Evolutionary conservation across 2,113 vertebrate genomes (phyloP).

Genomic region (Scomber colias): DNA sequence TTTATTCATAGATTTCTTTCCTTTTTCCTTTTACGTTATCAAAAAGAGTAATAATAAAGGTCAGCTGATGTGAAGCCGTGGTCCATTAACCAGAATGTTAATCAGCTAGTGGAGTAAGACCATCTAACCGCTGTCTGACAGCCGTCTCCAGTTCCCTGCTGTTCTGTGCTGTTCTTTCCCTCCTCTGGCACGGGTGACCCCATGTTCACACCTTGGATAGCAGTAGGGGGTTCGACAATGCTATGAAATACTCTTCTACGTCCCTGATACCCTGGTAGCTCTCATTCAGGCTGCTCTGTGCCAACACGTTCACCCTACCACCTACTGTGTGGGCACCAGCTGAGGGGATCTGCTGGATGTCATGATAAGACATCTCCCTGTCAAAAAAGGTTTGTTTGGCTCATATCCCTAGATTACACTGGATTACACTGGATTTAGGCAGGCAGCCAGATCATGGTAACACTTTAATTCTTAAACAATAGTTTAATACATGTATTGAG

Average conservation of each 20-base stretch:
- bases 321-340: slow-evolving; percentile 66
- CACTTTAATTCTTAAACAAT: slow-evolving; percentile 12
- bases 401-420: slow-evolving; percentile 44
- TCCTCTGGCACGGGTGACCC: slow-evolving; percentile 68
- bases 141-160: slow-evolving; percentile 80
- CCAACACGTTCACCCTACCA: slow-evolving; percentile 63
- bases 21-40: too few species aligned
- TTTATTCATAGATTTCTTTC: too few species aligned
- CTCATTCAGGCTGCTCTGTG: slow-evolving; percentile 21
- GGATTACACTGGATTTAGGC: slow-evolving; percentile 43
- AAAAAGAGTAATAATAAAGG: not conserved
- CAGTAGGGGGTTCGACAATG: slow-evolving; percentile 46
- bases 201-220: slow-evolving; percentile 68
- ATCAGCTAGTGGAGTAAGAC: slow-evolving; percentile 50
- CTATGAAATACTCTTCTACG: slow-evolving; percentile 37
- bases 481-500: not conserved
- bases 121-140: slow-evolving; percentile 45
- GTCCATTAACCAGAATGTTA: slow-evolving; percentile 30
- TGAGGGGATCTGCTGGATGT: slow-evolving; percentile 62
- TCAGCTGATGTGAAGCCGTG: slow-evolving; percentile 11
- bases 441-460: not conserved
- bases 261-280: slow-evolving; percentile 44
- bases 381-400: slow-evolving; percentile 26
- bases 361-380: slow-evolving; percentile 61
- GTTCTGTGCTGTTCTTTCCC: slow-evolving; percentile 58